Conservation (phyloP, 2,113 vertebrate genomes). For the Caranx ignobilis region DNA sequence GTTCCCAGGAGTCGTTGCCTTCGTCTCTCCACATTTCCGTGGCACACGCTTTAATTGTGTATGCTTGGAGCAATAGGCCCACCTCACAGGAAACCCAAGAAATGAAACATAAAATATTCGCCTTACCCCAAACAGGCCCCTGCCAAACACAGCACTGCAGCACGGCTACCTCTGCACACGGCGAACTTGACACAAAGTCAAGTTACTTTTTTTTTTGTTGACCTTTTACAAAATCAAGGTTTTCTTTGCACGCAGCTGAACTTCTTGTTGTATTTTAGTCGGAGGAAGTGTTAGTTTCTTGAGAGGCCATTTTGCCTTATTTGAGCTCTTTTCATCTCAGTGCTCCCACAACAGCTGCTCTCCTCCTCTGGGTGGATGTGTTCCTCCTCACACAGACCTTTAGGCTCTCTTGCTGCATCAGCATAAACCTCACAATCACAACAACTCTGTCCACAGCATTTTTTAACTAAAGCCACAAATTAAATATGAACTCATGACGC, state of each 20-base stretch:
- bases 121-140: slow-evolving; percentile 66
- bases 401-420: slow-evolving; percentile 52
- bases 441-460: slow-evolving; percentile 73
- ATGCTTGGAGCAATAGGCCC: slow-evolving; percentile 44
- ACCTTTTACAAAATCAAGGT: slow-evolving; percentile 20
- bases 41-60: slow-evolving; percentile 64
- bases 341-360: slow-evolving; percentile 38
- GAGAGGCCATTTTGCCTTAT: slow-evolving; percentile 7
- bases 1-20: slow-evolving; percentile 55
- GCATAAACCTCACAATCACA: slow-evolving; percentile 72
- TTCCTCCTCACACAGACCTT: slow-evolving; percentile 42
- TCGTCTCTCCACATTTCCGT: slow-evolving; percentile 61
- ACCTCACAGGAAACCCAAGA: slow-evolving; percentile 73
- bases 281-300: background rate
- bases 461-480: slow-evolving; percentile 71
- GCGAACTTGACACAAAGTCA: slow-evolving; percentile 35
- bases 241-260: slow-evolving; percentile 23
- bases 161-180: slow-evolving; percentile 18
- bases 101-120: slow-evolving; percentile 68
- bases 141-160: slow-evolving; percentile 32
- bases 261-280: background rate
- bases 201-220: background rate
- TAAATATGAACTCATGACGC: slow-evolving; percentile 68
- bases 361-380: slow-evolving; percentile 27
- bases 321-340: slow-evolving; percentile 25